These are phyloP conservation scores for Heterodera schachtii DNA, from an alignment of 1,140 invertebrate genomes.

Conservation along the genomic window DNA sequence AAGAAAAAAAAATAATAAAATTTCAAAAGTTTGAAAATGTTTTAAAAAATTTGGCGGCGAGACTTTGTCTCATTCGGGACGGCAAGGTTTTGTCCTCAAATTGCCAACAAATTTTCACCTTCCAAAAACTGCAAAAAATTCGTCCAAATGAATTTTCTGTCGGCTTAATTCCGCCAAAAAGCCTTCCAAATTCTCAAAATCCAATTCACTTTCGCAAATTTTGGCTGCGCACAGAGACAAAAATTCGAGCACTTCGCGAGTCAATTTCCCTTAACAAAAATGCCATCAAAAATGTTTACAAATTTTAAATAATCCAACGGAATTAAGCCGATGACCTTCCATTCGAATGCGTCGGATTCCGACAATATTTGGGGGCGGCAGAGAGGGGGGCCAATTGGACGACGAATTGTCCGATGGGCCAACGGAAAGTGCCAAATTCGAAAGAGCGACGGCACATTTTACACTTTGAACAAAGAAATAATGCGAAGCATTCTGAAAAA, in stretches of 20 bases:
- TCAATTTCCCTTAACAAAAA: neutral
- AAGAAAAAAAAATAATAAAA: no score
- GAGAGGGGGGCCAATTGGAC: neutral
- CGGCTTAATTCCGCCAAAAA: neutral
- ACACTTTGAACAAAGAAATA: neutral
- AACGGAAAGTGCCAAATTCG: neutral
- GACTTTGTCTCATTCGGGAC: no score
- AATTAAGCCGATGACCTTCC: neutral
- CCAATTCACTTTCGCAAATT: neutral
- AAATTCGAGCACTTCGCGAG: neutral
- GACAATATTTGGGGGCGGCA: neutral
- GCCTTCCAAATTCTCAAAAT: neutral
- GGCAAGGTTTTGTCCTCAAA: no score
- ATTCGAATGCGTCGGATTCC: neutral
- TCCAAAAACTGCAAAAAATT: neutral
- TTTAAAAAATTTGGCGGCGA: no score
- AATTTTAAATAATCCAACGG: no score
- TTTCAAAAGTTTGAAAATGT: no score
- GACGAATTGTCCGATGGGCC: neutral
- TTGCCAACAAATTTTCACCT: neutral
- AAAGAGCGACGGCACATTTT: neutral
- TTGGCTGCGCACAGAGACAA: neutral
- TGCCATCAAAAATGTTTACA: no score
- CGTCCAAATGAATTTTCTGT: neutral
- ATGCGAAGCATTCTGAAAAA: neutral